Conservation (phyloP, 64 coral and sea anemone species). For the Astreopora myriophthalma region DNA sequence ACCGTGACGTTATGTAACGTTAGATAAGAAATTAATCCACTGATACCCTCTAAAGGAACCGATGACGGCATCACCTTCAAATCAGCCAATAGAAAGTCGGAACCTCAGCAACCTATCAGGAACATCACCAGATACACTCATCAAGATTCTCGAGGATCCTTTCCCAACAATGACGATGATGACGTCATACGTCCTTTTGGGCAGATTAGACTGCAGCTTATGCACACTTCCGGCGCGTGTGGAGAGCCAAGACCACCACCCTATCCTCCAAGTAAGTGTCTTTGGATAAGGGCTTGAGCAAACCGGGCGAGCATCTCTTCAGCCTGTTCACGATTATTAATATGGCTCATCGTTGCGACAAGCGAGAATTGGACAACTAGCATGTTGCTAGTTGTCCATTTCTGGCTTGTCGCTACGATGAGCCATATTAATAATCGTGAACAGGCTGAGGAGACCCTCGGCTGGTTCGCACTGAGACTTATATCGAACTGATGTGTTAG, state of each 20-base stretch:
- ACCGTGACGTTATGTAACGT: no score
- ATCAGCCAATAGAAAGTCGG: constrained; percentile 42
- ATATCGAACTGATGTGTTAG: no score
- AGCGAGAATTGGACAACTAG: no score
- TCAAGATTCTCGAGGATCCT: constrained; percentile 30
- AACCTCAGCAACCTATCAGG: constrained; percentile 57
- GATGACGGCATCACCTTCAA: constrained; percentile 69
- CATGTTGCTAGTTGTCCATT: no score
- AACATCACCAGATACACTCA: constrained; percentile 44
- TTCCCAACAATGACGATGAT: not conserved
- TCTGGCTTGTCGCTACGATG: no score
- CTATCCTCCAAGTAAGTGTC: not conserved
- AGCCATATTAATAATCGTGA: not conserved
- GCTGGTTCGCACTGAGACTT: no score
- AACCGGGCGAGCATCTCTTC: no score
- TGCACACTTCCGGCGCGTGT: constrained; percentile 40
- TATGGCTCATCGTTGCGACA: not conserved
- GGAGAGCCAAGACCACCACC: not conserved
- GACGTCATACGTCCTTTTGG: constrained; percentile 52
- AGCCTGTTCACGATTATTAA: not conserved
- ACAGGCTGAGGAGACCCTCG: not conserved
- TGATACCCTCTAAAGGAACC: constrained; percentile 26
- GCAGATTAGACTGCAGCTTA: constrained; percentile 32
- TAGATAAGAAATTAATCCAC: not conserved
- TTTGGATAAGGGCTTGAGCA: no score